These are phyloP conservation scores for Mobula birostris DNA, from an alignment of 2,113 vertebrate genomes.

Conservation along the genomic window DNA sequence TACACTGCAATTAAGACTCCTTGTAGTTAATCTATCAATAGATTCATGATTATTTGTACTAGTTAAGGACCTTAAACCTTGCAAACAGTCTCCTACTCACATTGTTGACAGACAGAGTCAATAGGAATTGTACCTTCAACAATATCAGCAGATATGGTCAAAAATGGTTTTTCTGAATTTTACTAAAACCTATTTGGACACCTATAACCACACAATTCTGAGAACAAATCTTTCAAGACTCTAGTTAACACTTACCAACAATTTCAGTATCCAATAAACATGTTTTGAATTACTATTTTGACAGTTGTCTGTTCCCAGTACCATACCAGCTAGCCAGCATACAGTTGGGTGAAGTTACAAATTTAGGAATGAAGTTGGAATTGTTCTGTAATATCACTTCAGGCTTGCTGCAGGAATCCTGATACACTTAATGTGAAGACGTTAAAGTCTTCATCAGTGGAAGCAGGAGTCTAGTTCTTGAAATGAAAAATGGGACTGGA, in stretches of 20 bases:
- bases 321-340: not conserved
- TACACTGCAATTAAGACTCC: not conserved
- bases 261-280: not conserved
- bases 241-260: no score
- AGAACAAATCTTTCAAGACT: no score
- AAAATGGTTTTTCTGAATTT: no score
- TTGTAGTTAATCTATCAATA: not conserved
- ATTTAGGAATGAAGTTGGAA: not conserved
- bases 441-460: not conserved
- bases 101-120: not conserved
- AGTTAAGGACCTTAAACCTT: not conserved
- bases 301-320: not conserved
- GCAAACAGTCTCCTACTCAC: not conserved
- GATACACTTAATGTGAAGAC: not conserved
- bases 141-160: no score
- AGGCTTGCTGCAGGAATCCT: not conserved
- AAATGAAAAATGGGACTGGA: not conserved
- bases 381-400: not conserved
- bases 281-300: not conserved
- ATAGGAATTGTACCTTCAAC: no score
- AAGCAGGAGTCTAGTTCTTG: not conserved
- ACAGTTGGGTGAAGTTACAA: not conserved
- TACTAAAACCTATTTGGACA: no score
- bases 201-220: no score
- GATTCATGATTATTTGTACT: not conserved